Base-by-base conservation (phyloP, 2,797 vertebrate species). In the Malurus leucopterus region DNA sequence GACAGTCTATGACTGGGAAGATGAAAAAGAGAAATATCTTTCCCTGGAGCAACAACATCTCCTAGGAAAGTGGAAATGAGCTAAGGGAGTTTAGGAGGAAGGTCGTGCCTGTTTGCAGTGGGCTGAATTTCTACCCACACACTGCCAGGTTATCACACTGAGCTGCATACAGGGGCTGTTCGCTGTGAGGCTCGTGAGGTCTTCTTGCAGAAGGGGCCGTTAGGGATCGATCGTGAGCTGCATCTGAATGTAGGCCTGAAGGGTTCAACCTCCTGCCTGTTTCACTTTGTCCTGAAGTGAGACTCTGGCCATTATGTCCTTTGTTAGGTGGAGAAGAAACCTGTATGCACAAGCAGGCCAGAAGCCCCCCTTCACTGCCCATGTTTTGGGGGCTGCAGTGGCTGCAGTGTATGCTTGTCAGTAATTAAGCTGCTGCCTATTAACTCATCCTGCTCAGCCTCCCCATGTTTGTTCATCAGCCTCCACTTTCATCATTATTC, bases 401-500 rank as follows among this genome's bases (percentile, higher is more conserved):
- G 29, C 51, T 81, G 32, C 43, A 53, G 53, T 6, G 20, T 46
- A 41, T 46, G 30, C 44, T 64, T 73, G 54, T 36, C 5, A 6
- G 40, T 49, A 69, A 65, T 55, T 72, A 62, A 69, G 44, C 59
- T 78, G 47, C 38, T 85, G 40, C 47, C n/a, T 55, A 2, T 65
- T 67, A 75, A 38, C 18, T 90, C 22, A 54, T 22, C 26, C 34
- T 63, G 43, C 50, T 92, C 34, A 88, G 44, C 38, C 51, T 95
- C 49, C 34, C 8, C 5, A 2, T 2, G 0, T 69, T 43, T 34
- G 36, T 72, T 90, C 53, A 30, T 55, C 32, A 61, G 5, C 38
- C 62, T 85, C 43, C 22, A 29, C 36, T 82, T 76, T 47, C 32
- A 54, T 54, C 29, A 9, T 74, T 93, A 41, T 53, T 80, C 32